Conservation (phyloP, 2,797 vertebrate species). For the Enteromius fasciolatus region DNA sequence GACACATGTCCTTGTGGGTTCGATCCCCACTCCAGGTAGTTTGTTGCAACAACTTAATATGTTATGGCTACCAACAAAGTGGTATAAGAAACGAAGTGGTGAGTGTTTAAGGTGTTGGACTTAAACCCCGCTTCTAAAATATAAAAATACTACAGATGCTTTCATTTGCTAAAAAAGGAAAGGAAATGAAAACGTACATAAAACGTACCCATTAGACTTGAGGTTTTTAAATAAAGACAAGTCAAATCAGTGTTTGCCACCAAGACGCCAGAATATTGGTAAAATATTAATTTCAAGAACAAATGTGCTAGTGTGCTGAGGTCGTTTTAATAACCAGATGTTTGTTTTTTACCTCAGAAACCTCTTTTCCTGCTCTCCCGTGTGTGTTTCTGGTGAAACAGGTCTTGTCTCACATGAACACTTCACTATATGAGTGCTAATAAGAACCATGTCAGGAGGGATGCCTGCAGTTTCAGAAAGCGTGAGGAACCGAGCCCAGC, state of each 20-base stretch:
- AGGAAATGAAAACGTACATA: neutral
- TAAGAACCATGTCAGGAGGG: constrained; percentile 50
- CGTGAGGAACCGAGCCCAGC: constrained; percentile 19
- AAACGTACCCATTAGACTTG: neutral
- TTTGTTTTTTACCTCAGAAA: constrained; percentile 38
- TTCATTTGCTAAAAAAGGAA: neutral
- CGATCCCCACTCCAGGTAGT: neutral
- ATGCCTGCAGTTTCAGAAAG: constrained; percentile 29
- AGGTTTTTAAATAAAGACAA: neutral
- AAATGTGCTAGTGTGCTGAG: neutral
- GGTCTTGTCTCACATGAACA: constrained; percentile 52
- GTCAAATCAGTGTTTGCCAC: neutral
- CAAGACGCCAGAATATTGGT: neutral
- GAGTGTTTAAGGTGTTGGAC: neutral
- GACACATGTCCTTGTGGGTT: neutral
- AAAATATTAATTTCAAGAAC: neutral
- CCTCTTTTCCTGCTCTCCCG: neutral
- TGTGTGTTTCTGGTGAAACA: constrained; percentile 51
- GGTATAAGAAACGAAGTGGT: neutral
- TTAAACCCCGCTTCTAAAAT: no score
- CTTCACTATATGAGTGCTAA: constrained; percentile 57
- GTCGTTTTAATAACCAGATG: constrained; percentile 29
- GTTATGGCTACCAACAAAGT: neutral
- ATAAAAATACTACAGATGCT: neutral
- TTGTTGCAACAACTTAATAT: neutral